phyloP scores from a whole-genome alignment of 2,888 invertebrate species.

The Deladenus siricidicola region DNA sequence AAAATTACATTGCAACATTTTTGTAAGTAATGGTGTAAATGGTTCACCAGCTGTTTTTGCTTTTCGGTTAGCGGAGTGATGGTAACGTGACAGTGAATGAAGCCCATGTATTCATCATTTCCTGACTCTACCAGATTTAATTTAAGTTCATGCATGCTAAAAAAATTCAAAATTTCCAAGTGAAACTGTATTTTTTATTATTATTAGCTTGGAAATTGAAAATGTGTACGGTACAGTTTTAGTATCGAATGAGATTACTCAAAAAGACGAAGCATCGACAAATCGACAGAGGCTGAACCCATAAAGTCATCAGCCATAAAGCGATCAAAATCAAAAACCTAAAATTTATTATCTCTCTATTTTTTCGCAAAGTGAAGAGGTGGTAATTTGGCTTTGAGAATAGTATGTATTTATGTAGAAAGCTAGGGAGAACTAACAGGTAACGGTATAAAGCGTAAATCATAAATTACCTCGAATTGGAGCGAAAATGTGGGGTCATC shows the following conservation, averaged over 20 bases:
- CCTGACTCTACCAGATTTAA: constrained; percentile 70
- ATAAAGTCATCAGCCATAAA: constrained; percentile 77
- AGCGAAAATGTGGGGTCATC: constrained; percentile 78
- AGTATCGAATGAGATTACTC: too few species aligned
- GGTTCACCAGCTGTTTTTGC: constrained; percentile 60
- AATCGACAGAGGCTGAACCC: constrained; percentile 78
- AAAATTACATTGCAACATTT: constrained; percentile 9
- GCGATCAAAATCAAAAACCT: constrained; percentile 90
- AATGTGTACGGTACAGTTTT: too few species aligned
- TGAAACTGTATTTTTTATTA: too few species aligned
- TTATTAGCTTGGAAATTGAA: too few species aligned
- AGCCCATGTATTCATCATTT: constrained; percentile 67
- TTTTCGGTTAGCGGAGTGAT: constrained; percentile 86
- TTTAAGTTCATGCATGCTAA: constrained; percentile 65
- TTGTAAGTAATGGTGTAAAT: neutral
- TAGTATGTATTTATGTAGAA: too few species aligned
- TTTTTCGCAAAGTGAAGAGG: too few species aligned
- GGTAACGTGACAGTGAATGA: constrained; percentile 72
- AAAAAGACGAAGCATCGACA: constrained; percentile 55
- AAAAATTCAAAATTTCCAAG: too few species aligned
- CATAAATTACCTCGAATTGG: constrained; percentile 63
- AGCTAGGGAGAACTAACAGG: neutral
- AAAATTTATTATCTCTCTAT: constrained; percentile 34
- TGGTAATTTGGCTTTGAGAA: too few species aligned
- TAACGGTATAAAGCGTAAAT: too few species aligned